These are phyloP conservation scores for Lepetodrilus schrolli DNA, from an alignment of 2,888 invertebrate species.

Conservation along the genomic window DNA sequence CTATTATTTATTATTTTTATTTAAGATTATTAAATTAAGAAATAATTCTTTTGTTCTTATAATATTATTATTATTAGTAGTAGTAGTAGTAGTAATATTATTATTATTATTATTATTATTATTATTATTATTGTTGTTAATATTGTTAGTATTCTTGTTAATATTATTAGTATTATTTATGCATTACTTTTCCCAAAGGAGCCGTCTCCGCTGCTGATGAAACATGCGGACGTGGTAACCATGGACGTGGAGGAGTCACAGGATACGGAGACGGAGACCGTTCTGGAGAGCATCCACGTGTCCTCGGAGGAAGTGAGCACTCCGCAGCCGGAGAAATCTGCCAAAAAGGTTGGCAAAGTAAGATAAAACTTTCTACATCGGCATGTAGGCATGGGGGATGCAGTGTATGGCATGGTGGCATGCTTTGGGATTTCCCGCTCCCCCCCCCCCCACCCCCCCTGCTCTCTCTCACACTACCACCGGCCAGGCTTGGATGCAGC, in stretches of 20 bases:
- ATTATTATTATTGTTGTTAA: neutral
- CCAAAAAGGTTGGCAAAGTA: constrained; percentile 45
- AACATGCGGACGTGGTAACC: constrained; percentile 63
- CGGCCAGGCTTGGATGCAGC: too few relatives aligned
- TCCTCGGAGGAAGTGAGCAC: constrained; percentile 54
- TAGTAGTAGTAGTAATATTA: neutral
- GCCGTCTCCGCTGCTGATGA: constrained; percentile 76
- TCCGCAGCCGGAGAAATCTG: constrained; percentile 50
- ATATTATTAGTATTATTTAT: too few relatives aligned
- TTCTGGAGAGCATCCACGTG: constrained; percentile 53
- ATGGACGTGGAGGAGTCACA: constrained; percentile 61
- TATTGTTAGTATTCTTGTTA: too few relatives aligned
- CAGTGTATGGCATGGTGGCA: neutral
- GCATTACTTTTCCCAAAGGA: constrained; percentile 70
- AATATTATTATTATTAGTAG: too few relatives aligned
- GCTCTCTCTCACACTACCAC: neutral
- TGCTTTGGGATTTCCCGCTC: neutral
- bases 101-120: neutral
- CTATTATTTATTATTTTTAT: neutral
- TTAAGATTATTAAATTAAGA: neutral
- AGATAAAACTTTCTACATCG: constrained; percentile 16
- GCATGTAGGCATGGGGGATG: constrained; percentile 17
- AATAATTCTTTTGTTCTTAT: neutral
- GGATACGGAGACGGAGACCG: constrained; percentile 50
- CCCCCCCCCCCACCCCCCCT: neutral